A percentile compares a stretch with the other conserved stretches of the same genome.
These are phyloP conservation scores for Eilema griseolum DNA, from an alignment of 2,888 invertebrate genomes.

Conservation along the genomic window DNA sequence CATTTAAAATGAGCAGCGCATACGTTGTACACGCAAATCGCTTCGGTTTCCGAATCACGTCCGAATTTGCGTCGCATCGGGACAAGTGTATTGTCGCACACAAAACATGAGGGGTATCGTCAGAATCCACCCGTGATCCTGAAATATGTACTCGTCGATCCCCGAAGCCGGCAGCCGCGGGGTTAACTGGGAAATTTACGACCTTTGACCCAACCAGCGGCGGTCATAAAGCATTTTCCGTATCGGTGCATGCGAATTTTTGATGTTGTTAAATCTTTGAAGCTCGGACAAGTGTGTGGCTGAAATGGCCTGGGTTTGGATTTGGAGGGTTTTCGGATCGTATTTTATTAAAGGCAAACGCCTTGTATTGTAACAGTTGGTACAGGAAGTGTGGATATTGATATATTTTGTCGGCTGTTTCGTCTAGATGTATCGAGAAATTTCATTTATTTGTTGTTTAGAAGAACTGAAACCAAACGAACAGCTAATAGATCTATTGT, in stretches of 20 bases:
- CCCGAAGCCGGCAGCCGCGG: constrained; percentile 48
- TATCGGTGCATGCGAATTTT: constrained; percentile 65
- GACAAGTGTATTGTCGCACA: constrained; percentile 58
- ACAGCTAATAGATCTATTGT: background rate
- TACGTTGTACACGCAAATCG: constrained; percentile 5
- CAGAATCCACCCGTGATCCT: constrained; percentile 64
- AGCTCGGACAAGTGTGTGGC: constrained; percentile 53
- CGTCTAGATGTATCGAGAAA: too few relatives aligned
- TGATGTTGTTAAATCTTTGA: constrained; percentile 60
- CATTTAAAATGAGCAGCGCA: background rate
- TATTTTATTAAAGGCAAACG: constrained; percentile 22
- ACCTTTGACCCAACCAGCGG: constrained; percentile 55
- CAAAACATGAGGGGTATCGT: constrained; percentile 50
- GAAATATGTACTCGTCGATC: constrained; percentile 68
- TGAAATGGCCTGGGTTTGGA: constrained; percentile 25
- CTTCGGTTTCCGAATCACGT: constrained; percentile 48
- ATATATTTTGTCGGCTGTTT: background rate
- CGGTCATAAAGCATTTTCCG: constrained; percentile 67
- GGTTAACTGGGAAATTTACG: constrained; percentile 72
- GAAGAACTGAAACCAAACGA: constrained; percentile 4
- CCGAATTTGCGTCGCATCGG: constrained; percentile 53
- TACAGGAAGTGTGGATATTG: background rate
- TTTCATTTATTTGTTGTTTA: background rate
- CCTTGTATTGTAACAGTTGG: constrained; percentile 4
- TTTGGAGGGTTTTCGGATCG: constrained; percentile 26